These are phyloP conservation scores for Dromius quadrimaculatus DNA, from an alignment of 2,888 invertebrate genomes.

Conservation along the genomic window DNA sequence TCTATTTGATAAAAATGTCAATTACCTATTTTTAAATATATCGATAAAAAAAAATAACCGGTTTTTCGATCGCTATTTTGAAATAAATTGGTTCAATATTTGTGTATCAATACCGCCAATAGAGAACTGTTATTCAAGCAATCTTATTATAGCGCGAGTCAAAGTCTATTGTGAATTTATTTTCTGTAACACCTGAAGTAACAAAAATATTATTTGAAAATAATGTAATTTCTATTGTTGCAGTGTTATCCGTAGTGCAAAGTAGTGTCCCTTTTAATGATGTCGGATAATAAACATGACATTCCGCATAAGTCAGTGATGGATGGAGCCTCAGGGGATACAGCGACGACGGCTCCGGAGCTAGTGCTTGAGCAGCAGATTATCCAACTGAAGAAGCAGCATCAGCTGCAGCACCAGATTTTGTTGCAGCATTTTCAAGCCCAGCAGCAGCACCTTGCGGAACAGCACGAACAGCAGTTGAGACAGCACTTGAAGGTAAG, in stretches of 20 bases:
- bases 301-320: conserved; percentile 60
- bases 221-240: too few relatives aligned
- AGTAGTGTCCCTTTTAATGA: conserved; percentile 53
- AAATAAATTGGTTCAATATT: too few relatives aligned
- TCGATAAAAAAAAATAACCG: too few relatives aligned
- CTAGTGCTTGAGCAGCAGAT: conserved; percentile 67
- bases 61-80: too few relatives aligned
- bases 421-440: conserved; percentile 92
- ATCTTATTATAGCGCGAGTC: too few relatives aligned
- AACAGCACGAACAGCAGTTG: conserved; percentile 91
- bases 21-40: too few relatives aligned
- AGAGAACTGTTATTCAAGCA: too few relatives aligned
- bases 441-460: conserved; percentile 89
- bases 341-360: conserved; percentile 61
- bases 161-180: too few relatives aligned
- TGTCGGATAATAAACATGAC: conserved; percentile 60
- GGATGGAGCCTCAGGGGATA: conserved; percentile 59
- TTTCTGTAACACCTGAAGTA: too few relatives aligned
- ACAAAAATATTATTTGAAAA: too few relatives aligned
- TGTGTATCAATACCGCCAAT: too few relatives aligned
- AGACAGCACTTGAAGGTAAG: conserved; percentile 88
- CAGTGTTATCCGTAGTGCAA: conserved; percentile 36
- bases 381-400: conserved; percentile 91
- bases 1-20: too few relatives aligned
- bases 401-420: conserved; percentile 92